Percentiles rank a stretch among this genome's conserved stretches.
These are phyloP conservation scores for Pseudochirops corinnae DNA, from an alignment of 2,797 vertebrate species.

Conservation along the genomic window DNA sequence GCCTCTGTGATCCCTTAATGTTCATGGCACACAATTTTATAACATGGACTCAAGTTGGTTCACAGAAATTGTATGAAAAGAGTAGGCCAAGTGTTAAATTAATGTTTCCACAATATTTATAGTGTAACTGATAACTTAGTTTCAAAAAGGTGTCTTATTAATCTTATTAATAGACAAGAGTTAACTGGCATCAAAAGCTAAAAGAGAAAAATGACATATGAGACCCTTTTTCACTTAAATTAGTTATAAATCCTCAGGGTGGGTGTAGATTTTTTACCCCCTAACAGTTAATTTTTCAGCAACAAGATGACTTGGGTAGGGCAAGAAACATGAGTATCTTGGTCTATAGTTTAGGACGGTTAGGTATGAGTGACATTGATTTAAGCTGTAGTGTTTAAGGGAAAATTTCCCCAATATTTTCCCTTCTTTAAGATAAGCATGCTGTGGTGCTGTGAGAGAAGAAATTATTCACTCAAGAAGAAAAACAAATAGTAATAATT, in stretches of 20 bases:
- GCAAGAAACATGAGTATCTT: neutral
- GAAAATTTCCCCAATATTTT: neutral
- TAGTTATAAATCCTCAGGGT: neutral
- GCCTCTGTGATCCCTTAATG: neutral
- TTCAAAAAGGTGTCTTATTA: neutral
- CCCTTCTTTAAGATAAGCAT: conserved; percentile 5
- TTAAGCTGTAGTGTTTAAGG: neutral
- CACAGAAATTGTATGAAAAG: neutral
- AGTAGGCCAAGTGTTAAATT: neutral
- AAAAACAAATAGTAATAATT: conserved; percentile 82
- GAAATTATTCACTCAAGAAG: conserved; percentile 77
- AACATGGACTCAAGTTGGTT: neutral
- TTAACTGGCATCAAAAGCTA: neutral
- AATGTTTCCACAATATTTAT: neutral
- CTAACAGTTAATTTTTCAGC: neutral
- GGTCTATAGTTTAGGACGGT: neutral
- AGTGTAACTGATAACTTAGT: neutral
- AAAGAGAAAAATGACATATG: neutral
- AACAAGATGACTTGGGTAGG: neutral
- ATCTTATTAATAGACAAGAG: neutral
- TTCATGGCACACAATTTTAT: neutral
- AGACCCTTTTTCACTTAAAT: neutral
- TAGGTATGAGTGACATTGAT: neutral
- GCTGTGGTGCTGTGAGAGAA: conserved; percentile 66
- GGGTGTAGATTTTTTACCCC: neutral